Evolutionary conservation across 2,888 invertebrate species (phyloP), one percentile per base, ranked within the genome.

Genomic region (Megamerina dolium): DNA sequence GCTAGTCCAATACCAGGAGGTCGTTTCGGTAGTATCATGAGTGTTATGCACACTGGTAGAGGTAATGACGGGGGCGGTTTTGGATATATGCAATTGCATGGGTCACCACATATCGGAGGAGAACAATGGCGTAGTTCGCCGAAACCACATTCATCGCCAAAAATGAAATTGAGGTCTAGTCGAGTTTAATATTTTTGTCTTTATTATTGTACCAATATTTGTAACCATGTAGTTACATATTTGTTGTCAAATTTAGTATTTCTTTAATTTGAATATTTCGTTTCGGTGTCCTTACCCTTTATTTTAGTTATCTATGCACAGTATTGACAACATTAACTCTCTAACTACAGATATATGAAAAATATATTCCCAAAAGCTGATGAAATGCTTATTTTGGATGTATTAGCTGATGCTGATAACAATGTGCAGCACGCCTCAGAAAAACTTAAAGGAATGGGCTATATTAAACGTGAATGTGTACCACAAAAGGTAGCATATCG

Each of bases 291-390:
- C n/a, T n/a, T n/a, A n/a, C n/a, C n/a, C n/a, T n/a, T n/a, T n/a
- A n/a, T n/a, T n/a, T n/a, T n/a, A n/a, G n/a, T n/a, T n/a, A n/a
- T n/a, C n/a, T n/a, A n/a, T n/a, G n/a, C n/a, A n/a, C n/a, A n/a
- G n/a, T n/a, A n/a, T n/a, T n/a, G n/a, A n/a, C n/a, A n/a, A n/a
- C n/a, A n/a, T n/a, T n/a, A n/a, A n/a, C n/a, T n/a, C n/a, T n/a
- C n/a, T 37, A 30, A 8, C 17, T 26, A 8, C 73, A 91, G 91
- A 74, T 92, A 92, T 71, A 77, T 93, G 74, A 93, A 92, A 73
- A 88, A 85, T 59, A 81, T 92, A 58, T 93, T 91, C 67, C 88
- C 91, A 1, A 85, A 88, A 70, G 91, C 87, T 0, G 92, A 93
- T 59, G 92, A 92, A 68, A 88, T 87, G 17, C 68, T 91, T 32